A percentile compares a stretch with the other conserved stretches of the same genome.
Conservation (phyloP, 1,140 invertebrate genomes). For the Trinorchestia longiramus region DNA sequence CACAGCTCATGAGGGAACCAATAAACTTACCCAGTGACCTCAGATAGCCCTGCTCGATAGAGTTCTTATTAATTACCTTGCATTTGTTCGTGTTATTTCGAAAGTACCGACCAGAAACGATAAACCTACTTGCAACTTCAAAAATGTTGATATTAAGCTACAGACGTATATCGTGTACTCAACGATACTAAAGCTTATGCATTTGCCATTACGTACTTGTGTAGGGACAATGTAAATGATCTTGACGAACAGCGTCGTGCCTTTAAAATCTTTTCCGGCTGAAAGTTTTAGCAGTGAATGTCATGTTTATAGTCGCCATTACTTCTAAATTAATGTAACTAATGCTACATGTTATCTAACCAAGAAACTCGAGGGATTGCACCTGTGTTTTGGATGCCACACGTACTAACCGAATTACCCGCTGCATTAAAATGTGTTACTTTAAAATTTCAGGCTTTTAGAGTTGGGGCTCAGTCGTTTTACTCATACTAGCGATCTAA, state of each 20-base stretch:
- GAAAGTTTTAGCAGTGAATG: neutral
- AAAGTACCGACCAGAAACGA: neutral
- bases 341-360: neutral
- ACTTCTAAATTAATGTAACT: neutral
- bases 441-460: neutral
- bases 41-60: neutral
- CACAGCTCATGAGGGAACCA: neutral
- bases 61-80: too few species aligned
- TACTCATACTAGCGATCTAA: neutral
- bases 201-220: neutral
- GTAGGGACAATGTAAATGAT: neutral
- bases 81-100: neutral
- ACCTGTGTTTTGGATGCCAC: neutral
- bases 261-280: neutral
- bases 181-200: neutral
- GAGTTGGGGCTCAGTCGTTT: neutral
- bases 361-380: neutral
- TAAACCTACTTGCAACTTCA: neutral
- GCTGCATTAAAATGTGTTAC: neutral
- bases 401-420: neutral
- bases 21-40: neutral
- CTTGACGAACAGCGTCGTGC: neutral
- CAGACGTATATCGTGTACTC: neutral
- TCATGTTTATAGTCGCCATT: neutral
- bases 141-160: neutral